These are phyloP conservation scores for Ophraella communa DNA, from an alignment of 2,888 invertebrate species.

Conservation along the genomic window DNA sequence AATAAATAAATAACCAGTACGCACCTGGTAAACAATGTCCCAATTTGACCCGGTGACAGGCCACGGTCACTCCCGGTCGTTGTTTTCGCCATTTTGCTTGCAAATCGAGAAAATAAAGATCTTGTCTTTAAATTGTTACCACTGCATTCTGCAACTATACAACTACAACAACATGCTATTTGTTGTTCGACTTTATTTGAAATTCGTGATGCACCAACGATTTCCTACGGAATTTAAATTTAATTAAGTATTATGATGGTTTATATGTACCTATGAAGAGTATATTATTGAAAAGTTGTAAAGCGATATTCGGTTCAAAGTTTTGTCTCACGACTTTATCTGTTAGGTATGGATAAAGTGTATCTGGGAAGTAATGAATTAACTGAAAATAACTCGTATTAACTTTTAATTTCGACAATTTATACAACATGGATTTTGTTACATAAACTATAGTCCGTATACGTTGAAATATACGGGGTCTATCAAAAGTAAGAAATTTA, in stretches of 20 bases:
- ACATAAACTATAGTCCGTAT: background rate
- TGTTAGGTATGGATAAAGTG: background rate
- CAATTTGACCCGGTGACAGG: slow-evolving; percentile 48
- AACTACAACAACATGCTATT: slow-evolving; percentile 13
- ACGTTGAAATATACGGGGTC: too few species aligned
- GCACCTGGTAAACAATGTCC: slow-evolving; percentile 35
- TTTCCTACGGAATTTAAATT: slow-evolving; percentile 22
- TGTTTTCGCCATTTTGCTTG: slow-evolving; percentile 46
- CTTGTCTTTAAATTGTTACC: slow-evolving; percentile 36
- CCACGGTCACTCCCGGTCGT: slow-evolving; percentile 50
- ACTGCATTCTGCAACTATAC: slow-evolving; percentile 32
- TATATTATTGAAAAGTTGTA: background rate
- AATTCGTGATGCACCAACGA: slow-evolving; percentile 21
- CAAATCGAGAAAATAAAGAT: slow-evolving; percentile 38
- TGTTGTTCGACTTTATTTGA: slow-evolving; percentile 14
- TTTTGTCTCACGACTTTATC: background rate
- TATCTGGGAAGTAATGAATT: background rate
- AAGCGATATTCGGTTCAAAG: background rate
- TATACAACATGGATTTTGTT: background rate
- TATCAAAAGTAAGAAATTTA: too few species aligned
- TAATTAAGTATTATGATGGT: slow-evolving; percentile 5
- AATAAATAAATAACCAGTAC: slow-evolving; percentile 5
- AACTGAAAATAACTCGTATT: background rate
- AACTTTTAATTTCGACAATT: background rate
- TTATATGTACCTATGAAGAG: background rate